Base-by-base conservation (phyloP, 2,113 vertebrate species). In the Zootoca vivipara region DNA sequence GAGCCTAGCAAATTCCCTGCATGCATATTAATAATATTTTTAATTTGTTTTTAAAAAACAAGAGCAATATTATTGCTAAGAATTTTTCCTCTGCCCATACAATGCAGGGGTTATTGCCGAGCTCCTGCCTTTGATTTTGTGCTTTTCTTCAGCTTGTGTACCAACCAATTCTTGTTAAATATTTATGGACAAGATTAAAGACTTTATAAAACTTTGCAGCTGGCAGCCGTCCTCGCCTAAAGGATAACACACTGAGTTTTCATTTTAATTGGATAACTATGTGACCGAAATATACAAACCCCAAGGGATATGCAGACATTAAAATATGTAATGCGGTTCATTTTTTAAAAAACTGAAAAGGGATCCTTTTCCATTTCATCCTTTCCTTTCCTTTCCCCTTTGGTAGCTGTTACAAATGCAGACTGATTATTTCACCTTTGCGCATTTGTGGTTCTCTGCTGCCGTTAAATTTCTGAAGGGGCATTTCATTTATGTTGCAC, bases 161-260 rank as follows among this genome's bases (percentile, higher is more conserved):
- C 95, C 92, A 96, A 96, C 95, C 92, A 95, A 90, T 96, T 97
- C 96, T 95, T 96, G 93, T 97, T 97, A 97, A 97, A 97, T 97
- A 97, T 97, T 97, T 97, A 97, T 97, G 95, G 95, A 94, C 91
- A 95, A 97, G 96, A 97, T 97, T 97, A 97, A 97, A 97, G 96
- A 97, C 96, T 96, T 97, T 95, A 96, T 96, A 96, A 96, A 97
- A 96, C 95, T 96, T 96, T 96, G 95, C 96, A 96, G 96, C 93
- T 96, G 95, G 96, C 96, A 97, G 95, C 93, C 96, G 95, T 96
- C 95, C 95, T 97, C 69, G 65, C 96, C 96, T 95, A 96, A 96
- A 97, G 96, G 95, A 96, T 96, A 96, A 96, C 89, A 89, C 93
- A 92, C 83, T 92, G 94, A 96, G 87, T 96, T 95, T 96, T 97